phyloP scores from a whole-genome alignment of 2,113 vertebrate genomes.

The Genyomyrus donnyi region DNA sequence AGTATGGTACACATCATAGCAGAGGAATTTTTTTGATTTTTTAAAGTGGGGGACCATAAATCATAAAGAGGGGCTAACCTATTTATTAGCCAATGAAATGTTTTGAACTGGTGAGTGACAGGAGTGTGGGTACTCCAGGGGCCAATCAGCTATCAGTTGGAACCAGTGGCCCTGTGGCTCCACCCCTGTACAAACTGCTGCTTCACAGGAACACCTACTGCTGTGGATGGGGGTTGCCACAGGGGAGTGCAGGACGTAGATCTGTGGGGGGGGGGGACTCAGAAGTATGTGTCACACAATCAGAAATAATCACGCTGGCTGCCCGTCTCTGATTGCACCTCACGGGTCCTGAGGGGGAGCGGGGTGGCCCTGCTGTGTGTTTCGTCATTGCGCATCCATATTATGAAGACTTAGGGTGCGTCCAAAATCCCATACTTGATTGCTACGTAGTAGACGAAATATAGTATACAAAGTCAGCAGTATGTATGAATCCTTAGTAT shows the following conservation, averaged over 20 bases:
- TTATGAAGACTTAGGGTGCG: not conserved
- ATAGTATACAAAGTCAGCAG: not conserved
- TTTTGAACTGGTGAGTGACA: not conserved
- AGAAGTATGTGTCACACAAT: not conserved
- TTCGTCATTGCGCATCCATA: not conserved
- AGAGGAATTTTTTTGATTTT: not conserved
- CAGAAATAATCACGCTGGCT: conserved; percentile 9
- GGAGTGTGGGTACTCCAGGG: not conserved
- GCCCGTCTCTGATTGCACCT: conserved; percentile 2
- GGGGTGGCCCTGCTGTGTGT: not conserved
- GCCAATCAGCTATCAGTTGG: not conserved
- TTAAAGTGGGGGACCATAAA: not conserved
- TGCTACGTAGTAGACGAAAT: not conserved
- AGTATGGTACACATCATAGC: not conserved
- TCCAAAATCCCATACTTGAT: not conserved
- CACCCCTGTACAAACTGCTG: not conserved
- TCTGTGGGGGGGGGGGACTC: not conserved
- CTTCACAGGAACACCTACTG: conserved; percentile 25
- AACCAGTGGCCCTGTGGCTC: not conserved
- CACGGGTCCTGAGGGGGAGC: not conserved
- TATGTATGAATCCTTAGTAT: not conserved
- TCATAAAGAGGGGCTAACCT: not conserved
- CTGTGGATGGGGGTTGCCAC: conserved; percentile 27
- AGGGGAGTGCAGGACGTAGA: not conserved
- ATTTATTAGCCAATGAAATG: not conserved